Conservation (phyloP, 2,888 invertebrate species). For the Epicampocera succincta region DNA sequence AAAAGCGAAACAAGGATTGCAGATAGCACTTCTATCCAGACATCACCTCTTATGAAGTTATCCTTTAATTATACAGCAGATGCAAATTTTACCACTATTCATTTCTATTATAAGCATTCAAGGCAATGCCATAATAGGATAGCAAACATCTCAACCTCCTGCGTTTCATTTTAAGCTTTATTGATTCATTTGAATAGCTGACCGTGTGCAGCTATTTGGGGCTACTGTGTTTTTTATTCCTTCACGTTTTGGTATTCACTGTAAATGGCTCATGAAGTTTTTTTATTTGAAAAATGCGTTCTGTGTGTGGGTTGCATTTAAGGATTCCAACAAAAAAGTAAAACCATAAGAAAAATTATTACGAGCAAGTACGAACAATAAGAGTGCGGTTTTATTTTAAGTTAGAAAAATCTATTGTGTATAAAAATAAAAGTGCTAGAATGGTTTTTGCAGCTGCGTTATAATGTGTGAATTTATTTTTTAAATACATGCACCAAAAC, state of each 20-base stretch:
- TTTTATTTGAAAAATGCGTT: constrained; percentile 40
- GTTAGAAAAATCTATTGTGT: constrained; percentile 44
- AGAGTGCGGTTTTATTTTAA: constrained; percentile 39
- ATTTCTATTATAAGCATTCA: too few species aligned
- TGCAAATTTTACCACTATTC: too few species aligned
- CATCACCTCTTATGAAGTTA: too few species aligned
- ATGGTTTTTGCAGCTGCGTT: constrained; percentile 45
- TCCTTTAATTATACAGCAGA: too few species aligned
- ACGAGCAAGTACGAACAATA: constrained; percentile 24
- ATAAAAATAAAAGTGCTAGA: constrained; percentile 26
- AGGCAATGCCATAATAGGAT: too few species aligned
- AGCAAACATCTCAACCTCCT: too few species aligned
- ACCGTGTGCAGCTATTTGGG: too few species aligned
- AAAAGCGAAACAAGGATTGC: too few species aligned
- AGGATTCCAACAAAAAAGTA: constrained; percentile 36
- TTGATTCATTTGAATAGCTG: too few species aligned
- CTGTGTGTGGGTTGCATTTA: constrained; percentile 52
- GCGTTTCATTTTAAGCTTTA: too few species aligned
- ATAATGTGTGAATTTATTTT: constrained; percentile 47
- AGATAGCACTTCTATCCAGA: too few species aligned
- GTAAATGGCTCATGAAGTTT: constrained; percentile 19
- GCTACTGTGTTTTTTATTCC: too few species aligned
- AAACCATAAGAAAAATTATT: constrained; percentile 49
- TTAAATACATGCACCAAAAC: constrained; percentile 6
- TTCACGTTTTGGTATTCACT: constrained; percentile 16